Conservation (phyloP, 1,140 invertebrate species). For the Episyrphus balteatus region DNA sequence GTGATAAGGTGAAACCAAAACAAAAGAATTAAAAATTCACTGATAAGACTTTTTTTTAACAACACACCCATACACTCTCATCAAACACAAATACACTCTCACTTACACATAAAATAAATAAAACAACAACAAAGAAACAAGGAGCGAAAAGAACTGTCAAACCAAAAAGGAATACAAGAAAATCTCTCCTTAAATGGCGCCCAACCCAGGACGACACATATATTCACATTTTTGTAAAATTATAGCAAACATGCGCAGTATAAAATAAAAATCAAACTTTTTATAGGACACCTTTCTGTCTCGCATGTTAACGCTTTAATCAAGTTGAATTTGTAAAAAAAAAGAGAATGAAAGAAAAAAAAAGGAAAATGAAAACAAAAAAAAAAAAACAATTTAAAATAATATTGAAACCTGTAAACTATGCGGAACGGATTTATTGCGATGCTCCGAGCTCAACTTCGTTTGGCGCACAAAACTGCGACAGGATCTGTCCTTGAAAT, state of each 20-base stretch:
- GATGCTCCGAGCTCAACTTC: conserved; percentile 3
- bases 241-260: neutral
- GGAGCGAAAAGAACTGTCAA: neutral
- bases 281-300: too few relatives aligned
- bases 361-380: too few relatives aligned
- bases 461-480: conserved; percentile 5
- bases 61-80: too few relatives aligned
- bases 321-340: neutral
- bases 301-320: neutral
- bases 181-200: too few relatives aligned
- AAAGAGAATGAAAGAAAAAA: too few relatives aligned
- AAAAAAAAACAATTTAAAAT: too few relatives aligned
- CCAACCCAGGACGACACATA: too few relatives aligned
- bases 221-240: neutral
- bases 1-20: neutral
- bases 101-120: neutral
- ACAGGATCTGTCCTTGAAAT: conserved; percentile 2
- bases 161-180: neutral
- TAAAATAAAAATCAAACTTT: neutral
- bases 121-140: neutral
- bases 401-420: conserved; percentile 4
- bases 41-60: neutral
- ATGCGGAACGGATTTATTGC: conserved; percentile 8
- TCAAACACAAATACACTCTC: too few relatives aligned
- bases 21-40: neutral